phyloP scores from a whole-genome alignment of 30 jellyfish, hydroid and myxozoan species.

The Clytia hemisphaerica region DNA sequence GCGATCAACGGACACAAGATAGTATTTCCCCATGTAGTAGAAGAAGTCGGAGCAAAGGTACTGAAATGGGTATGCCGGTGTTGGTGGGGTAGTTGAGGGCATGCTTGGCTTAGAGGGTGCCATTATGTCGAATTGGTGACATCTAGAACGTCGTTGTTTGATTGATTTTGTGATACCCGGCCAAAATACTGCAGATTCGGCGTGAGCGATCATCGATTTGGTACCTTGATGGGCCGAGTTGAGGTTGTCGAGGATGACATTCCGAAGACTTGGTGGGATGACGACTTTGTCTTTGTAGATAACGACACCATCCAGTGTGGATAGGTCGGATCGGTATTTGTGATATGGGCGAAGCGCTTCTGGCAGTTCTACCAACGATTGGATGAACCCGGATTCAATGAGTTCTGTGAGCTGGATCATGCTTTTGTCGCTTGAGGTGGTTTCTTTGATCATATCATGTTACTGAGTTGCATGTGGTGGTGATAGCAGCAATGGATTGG shows the following conservation, averaged over 20 bases:
- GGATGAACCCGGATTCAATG: slow-evolving; percentile 13
- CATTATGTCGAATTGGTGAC: too few species aligned
- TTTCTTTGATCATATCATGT: not conserved
- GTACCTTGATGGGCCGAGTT: too few species aligned
- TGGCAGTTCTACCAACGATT: not conserved
- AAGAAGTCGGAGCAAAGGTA: not conserved
- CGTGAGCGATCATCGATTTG: too few species aligned
- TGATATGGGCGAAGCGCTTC: not conserved
- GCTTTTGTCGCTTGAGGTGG: slow-evolving; percentile 18
- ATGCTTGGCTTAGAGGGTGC: too few species aligned
- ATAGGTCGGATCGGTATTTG: not conserved
- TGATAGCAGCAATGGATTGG: not conserved
- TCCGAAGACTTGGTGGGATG: too few species aligned
- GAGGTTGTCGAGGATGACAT: too few species aligned
- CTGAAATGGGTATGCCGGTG: slow-evolving; percentile 1
- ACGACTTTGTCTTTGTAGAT: slow-evolving; percentile 2
- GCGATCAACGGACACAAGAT: not conserved
- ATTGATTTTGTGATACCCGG: too few species aligned
- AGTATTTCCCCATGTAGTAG: not conserved
- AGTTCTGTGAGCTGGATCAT: not conserved
- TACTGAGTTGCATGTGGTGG: not conserved
- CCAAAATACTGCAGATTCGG: too few species aligned
- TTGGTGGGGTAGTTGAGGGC: too few species aligned
- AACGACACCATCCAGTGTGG: slow-evolving; percentile 17
- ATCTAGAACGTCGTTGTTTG: too few species aligned